These are phyloP conservation scores for Cnemophilus loriae DNA, from an alignment of 2,113 vertebrate species.

Conservation along the genomic window DNA sequence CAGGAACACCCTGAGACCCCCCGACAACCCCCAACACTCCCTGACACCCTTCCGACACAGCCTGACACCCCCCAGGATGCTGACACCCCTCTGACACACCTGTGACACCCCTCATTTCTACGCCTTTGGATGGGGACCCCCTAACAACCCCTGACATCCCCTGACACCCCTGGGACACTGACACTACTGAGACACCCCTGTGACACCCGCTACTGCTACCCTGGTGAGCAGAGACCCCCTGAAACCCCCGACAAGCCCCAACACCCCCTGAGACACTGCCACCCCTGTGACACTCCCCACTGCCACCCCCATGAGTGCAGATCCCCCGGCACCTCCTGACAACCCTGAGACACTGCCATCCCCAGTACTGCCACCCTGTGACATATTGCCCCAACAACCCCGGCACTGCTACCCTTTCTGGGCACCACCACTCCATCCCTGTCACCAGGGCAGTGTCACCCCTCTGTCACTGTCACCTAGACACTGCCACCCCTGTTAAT, in stretches of 20 bases:
- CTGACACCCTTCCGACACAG: rapidly evolving
- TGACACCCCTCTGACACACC: background rate
- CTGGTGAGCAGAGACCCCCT: background rate
- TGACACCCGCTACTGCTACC: background rate
- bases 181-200: background rate
- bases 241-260: background rate
- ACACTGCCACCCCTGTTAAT: background rate
- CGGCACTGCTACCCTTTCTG: background rate
- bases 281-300: background rate
- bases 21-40: background rate
- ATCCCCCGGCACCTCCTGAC: background rate
- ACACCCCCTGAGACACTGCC: background rate
- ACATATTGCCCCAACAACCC: background rate
- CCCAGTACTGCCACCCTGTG: background rate
- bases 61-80: background rate
- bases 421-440: background rate
- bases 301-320: background rate
- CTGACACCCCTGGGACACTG: background rate
- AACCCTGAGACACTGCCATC: background rate
- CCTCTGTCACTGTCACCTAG: too few relatives aligned
- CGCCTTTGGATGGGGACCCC: background rate
- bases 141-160: background rate
- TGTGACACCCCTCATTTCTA: background rate
- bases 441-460: background rate
- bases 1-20: background rate